A percentile compares a stretch with the other conserved stretches of the same genome.
These are phyloP conservation scores for Sinocyclocheilus maitianheensis DNA, from an alignment of 2,113 vertebrate genomes.

Conservation along the genomic window DNA sequence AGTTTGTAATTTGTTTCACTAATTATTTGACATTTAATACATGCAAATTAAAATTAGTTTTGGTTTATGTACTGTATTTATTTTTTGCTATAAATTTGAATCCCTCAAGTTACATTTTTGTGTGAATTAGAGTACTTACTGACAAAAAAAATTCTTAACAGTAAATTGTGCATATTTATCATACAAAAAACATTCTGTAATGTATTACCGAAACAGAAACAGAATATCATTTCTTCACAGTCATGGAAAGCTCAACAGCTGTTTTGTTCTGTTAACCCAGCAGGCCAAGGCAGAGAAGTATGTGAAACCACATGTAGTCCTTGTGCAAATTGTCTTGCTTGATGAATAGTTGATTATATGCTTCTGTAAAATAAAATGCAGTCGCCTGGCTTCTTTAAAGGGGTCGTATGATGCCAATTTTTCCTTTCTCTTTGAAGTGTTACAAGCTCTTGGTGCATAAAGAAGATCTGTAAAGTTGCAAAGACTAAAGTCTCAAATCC, in stretches of 20 bases:
- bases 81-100: too few relatives aligned
- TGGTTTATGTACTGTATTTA: too few relatives aligned
- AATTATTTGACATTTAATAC: too few relatives aligned
- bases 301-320: constrained; percentile 6
- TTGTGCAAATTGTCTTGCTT: constrained; percentile 10
- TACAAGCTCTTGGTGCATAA: too few relatives aligned
- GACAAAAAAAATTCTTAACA: background rate
- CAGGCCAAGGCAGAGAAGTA: background rate
- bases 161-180: background rate
- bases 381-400: background rate
- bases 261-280: background rate
- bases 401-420: too few relatives aligned
- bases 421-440: too few relatives aligned
- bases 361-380: background rate
- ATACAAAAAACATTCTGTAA: background rate
- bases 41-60: too few relatives aligned
- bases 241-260: background rate
- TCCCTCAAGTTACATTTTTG: too few relatives aligned
- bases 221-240: background rate
- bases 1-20: too few relatives aligned
- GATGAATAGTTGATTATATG: background rate
- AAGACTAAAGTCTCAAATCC: too few relatives aligned
- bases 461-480: too few relatives aligned
- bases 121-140: background rate
- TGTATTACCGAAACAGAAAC: background rate